Conservation (phyloP, 2,888 invertebrate genomes). For the Horisme vitalbata region DNA sequence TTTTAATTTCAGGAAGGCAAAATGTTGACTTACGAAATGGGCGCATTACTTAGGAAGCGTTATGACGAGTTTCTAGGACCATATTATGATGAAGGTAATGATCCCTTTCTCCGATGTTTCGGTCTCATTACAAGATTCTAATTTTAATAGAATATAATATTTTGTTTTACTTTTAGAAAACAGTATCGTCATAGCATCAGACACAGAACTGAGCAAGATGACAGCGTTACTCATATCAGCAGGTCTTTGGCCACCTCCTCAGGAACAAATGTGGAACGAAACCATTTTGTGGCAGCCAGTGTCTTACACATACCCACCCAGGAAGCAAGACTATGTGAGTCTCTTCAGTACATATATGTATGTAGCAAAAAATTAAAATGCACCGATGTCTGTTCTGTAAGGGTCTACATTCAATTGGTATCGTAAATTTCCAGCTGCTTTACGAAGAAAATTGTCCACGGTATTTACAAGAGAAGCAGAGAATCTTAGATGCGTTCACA, state of each 20-base stretch:
- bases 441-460: conserved; percentile 76
- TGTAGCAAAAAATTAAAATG: conserved; percentile 1
- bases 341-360: conserved; percentile 4
- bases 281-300: conserved; percentile 85
- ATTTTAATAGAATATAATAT: too few relatives aligned
- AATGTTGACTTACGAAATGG: conserved; percentile 80
- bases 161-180: conserved; percentile 42
- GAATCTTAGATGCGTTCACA: conserved; percentile 64
- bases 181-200: conserved; percentile 84
- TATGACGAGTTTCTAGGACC: conserved; percentile 78
- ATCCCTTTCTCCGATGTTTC: too few relatives aligned
- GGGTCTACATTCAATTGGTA: not conserved
- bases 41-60: conserved; percentile 77
- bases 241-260: conserved; percentile 86
- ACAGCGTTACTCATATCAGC: conserved; percentile 87
- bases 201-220: conserved; percentile 89
- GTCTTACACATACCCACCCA: conserved; percentile 76
- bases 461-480: conserved; percentile 71
- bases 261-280: conserved; percentile 76
- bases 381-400: not conserved
- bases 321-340: conserved; percentile 68
- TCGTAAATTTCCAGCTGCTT: conserved; percentile 53
- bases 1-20: conserved; percentile 77
- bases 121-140: too few relatives aligned
- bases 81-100: conserved; percentile 64